Evolutionary conservation across 2,888 invertebrate genomes (phyloP).

Genomic region (Rotaria magnacalcarata): DNA sequence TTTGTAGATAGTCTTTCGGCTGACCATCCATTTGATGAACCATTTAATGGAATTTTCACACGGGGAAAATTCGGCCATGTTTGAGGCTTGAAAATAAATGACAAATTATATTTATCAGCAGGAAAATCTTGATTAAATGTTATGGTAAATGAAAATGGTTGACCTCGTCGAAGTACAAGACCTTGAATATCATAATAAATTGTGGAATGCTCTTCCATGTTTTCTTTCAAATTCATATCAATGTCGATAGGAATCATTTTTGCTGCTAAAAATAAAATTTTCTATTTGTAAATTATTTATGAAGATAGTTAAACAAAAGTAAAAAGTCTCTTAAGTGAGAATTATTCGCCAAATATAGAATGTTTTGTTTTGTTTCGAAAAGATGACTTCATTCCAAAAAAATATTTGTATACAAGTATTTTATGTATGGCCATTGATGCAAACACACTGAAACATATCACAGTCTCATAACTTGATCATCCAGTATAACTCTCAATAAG

Average conservation of each 20-base stretch:
- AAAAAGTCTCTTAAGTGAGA: no score
- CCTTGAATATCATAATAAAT: neutral
- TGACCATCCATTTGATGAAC: neutral
- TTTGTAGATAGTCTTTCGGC: neutral
- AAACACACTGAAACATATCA: no score
- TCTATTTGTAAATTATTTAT: neutral
- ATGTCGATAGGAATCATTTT: neutral
- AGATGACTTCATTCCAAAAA: no score
- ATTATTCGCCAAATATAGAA: no score
- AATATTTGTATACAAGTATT: no score
- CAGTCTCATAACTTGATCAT: no score
- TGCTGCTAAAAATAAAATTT: neutral
- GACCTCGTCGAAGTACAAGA: conserved; percentile 17
- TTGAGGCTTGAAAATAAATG: neutral
- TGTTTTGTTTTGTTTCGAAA: no score
- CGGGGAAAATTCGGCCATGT: neutral
- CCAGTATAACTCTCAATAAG: no score
- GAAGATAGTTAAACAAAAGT: no score
- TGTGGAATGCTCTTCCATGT: conserved; percentile 10
- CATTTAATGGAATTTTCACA: conserved; percentile 30
- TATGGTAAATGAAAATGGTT: neutral
- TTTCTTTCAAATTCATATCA: neutral
- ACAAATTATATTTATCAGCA: neutral
- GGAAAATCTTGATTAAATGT: neutral
- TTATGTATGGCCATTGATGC: no score